These are phyloP conservation scores for Latrodectus hesperus DNA, from an alignment of 2,888 invertebrate genomes.

Conservation along the genomic window DNA sequence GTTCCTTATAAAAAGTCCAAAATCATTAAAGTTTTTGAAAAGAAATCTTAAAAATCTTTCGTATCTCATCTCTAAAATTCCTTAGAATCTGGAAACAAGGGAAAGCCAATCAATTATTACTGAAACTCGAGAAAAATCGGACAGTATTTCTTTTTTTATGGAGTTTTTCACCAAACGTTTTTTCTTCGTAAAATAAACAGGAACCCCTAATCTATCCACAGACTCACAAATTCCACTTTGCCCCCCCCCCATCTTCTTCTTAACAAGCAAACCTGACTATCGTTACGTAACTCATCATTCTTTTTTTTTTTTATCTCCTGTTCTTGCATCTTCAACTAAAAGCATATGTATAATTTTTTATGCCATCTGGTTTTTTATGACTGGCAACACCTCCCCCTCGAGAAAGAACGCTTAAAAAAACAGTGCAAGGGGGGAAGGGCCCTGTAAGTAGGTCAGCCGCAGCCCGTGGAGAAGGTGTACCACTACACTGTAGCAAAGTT, in stretches of 20 bases:
- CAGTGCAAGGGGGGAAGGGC: constrained; percentile 27
- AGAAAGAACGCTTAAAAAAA: constrained; percentile 25
- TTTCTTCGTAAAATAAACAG: constrained; percentile 29
- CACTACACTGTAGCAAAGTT: no score
- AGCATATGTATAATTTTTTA: constrained; percentile 1
- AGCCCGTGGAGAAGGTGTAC: constrained; percentile 14
- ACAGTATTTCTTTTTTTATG: not conserved
- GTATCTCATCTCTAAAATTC: no score
- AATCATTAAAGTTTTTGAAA: no score
- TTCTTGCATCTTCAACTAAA: no score
- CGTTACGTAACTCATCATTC: constrained; percentile 30
- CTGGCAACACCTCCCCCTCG: constrained; percentile 26
- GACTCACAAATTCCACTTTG: constrained; percentile 13
- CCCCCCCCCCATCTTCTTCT: not conserved
- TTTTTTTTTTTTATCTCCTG: constrained; percentile 13
- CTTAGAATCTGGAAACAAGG: not conserved
- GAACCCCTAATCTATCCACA: constrained; percentile 16
- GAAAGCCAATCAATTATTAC: not conserved
- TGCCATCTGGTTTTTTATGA: constrained; percentile 56
- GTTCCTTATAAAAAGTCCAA: no score
- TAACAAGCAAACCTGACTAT: constrained; percentile 19
- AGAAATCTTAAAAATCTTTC: no score
- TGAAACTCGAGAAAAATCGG: not conserved
- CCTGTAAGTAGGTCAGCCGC: constrained; percentile 60
- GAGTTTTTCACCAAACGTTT: constrained; percentile 1